Conservation (phyloP, 2,888 invertebrate species). For the Caradrina kadenii region DNA sequence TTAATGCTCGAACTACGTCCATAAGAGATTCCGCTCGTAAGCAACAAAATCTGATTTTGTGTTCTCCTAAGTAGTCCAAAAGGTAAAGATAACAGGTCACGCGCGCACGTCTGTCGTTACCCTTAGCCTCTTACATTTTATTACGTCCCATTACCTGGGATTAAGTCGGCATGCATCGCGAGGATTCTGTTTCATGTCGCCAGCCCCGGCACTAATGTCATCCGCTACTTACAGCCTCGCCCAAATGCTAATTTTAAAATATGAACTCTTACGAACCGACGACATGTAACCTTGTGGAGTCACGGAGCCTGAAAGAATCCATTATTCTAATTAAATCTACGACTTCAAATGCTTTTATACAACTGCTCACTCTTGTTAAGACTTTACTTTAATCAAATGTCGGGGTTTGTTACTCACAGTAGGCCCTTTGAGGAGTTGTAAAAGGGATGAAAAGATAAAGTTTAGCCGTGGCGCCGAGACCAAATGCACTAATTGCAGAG, state of each 20-base stretch:
- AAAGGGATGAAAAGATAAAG: constrained; percentile 60
- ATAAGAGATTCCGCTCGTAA: constrained; percentile 54
- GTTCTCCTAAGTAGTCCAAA: constrained; percentile 76
- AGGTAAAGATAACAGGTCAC: constrained; percentile 85
- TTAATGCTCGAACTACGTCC: constrained; percentile 41
- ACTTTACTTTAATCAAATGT: constrained; percentile 59
- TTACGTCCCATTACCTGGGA: constrained; percentile 87
- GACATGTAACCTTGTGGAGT: constrained; percentile 67
- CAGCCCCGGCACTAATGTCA: constrained; percentile 75
- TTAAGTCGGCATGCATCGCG: constrained; percentile 85
- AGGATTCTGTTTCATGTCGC: constrained; percentile 82
- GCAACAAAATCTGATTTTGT: constrained; percentile 77
- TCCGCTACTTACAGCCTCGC: constrained; percentile 71
- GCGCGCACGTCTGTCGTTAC: constrained; percentile 88
- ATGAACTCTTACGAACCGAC: constrained; percentile 60
- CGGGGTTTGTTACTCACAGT: constrained; percentile 49
- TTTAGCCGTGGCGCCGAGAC: constrained; percentile 49
- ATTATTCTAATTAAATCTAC: constrained; percentile 69
- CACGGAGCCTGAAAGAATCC: constrained; percentile 70
- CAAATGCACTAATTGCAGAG: constrained; percentile 71
- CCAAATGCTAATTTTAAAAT: constrained; percentile 75
- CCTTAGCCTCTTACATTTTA: constrained; percentile 88
- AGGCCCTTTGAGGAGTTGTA: constrained; percentile 51
- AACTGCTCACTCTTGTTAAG: constrained; percentile 65
- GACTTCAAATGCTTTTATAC: constrained; percentile 61